These are phyloP conservation scores for Heteromyza rotundicornis DNA, from an alignment of 2,888 invertebrate genomes.

Conservation along the genomic window DNA sequence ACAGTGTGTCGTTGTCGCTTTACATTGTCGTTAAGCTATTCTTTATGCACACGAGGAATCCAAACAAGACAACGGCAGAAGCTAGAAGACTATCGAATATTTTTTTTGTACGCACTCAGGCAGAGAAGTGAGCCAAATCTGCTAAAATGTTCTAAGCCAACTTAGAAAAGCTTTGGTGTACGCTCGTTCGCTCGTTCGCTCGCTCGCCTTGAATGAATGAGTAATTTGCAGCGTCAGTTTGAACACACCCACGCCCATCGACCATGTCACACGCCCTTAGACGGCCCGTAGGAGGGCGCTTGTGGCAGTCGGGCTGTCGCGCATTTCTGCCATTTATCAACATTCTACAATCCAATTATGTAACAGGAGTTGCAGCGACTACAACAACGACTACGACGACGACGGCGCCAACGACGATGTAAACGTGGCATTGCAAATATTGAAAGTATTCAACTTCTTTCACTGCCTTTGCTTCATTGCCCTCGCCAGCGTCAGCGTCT, in stretches of 20 bases:
- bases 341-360: conserved; percentile 20
- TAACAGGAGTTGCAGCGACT: not conserved
- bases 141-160: not conserved
- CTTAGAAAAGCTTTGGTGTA: not conserved
- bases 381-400: not conserved
- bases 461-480: not conserved
- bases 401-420: not conserved
- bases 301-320: too few relatives aligned
- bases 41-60: too few relatives aligned
- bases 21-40: too few relatives aligned
- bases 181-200: too few relatives aligned
- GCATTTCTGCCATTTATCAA: conserved; percentile 8
- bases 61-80: too few relatives aligned
- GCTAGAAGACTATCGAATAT: too few relatives aligned
- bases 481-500: not conserved
- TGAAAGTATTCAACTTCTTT: not conserved
- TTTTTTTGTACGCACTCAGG: too few relatives aligned
- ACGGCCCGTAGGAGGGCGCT: not conserved
- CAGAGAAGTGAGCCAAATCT: too few relatives aligned
- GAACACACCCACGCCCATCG: too few relatives aligned
- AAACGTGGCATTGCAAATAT: not conserved
- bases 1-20: too few relatives aligned
- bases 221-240: not conserved
- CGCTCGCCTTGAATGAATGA: too few relatives aligned
- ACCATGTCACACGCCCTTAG: too few relatives aligned